Evolutionary conservation across 2,113 vertebrate genomes (phyloP), one percentile per base, ranked within the genome.

Genomic region (Poeciliopsis occidentalis): DNA sequence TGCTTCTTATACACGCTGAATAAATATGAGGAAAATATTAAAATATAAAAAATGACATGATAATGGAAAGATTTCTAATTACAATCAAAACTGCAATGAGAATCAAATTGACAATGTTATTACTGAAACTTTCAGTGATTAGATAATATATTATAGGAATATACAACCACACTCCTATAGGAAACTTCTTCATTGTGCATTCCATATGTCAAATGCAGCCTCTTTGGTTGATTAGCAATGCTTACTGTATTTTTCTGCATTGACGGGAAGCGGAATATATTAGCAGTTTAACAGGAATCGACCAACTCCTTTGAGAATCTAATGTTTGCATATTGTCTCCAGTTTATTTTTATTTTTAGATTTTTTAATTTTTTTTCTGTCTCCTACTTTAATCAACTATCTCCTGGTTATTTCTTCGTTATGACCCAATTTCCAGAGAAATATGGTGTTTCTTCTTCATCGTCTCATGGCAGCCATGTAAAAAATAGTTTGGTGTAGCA

Each of bases 361-460:
- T 69, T 37, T 8, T 37, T 31, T 26, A 22, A 27, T 0, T 8
- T 44, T n/a, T 13, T 67, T 67, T 12, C 10, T 37, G 10, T 12
- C 10, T 37, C 11, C 34, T 22, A 0, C 8, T 44, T 31, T 15
- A 34, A 51, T 74, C 47, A 60, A 10, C 32, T 15, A 26, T 27
- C 11, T 70, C 29, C 31, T 54, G 11, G 22, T 60, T 19, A 1
- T 64, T 72, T n/a, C 15, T 44, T 57, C 3, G 39, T 44, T 7
- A 39, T 74, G 80, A 85, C 72, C 69, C 67, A 67, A 24, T 83
- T 85, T 85, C 64, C 60, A 17, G 12, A 34, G 67, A 71, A 68
- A 82, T 67, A 78, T 76, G 11, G 11, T 24, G 22, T 76, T 60
- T 80, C 34, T 26, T 71, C 41, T 70, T 54, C 69, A 62, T n/a